Conservation (phyloP, 2,888 invertebrate genomes). For the Tromatobia lineatoria region DNA sequence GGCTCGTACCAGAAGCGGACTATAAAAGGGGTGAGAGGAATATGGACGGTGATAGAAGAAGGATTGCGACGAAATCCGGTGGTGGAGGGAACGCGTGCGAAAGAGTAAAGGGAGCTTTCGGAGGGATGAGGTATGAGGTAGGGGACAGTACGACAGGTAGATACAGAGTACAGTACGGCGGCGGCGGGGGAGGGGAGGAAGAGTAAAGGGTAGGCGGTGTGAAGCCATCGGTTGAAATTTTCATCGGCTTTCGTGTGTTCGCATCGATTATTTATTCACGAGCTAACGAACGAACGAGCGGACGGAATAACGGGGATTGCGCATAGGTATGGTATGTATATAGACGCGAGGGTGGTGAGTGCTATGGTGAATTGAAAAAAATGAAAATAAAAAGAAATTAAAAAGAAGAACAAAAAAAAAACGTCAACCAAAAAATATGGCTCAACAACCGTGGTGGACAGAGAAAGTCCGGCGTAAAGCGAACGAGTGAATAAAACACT, state of each 20-base stretch:
- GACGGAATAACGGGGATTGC: slow-evolving; percentile 64
- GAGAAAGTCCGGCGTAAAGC: slow-evolving; percentile 26
- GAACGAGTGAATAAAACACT: slow-evolving; percentile 36
- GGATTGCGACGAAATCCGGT: slow-evolving; percentile 29
- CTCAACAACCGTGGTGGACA: slow-evolving; percentile 42
- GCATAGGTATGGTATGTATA: slow-evolving; percentile 36
- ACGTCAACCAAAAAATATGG: slow-evolving; percentile 53
- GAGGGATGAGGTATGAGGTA: slow-evolving; percentile 48
- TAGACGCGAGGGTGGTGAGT: slow-evolving; percentile 20
- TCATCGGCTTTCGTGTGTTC: slow-evolving; percentile 80
- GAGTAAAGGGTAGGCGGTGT: slow-evolving; percentile 73
- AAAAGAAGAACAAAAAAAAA: slow-evolving; percentile 26
- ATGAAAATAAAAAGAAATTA: slow-evolving; percentile 13
- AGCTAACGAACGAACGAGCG: slow-evolving; percentile 76
- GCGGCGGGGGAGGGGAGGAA: slow-evolving; percentile 66
- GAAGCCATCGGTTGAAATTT: slow-evolving; percentile 82
- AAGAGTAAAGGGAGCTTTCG: slow-evolving; percentile 36
- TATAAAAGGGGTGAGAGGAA: slow-evolving; percentile 54
- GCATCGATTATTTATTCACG: slow-evolving; percentile 81
- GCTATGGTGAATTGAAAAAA: slow-evolving; percentile 56
- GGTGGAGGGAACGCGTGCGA: slow-evolving; percentile 52
- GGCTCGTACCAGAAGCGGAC: slow-evolving; percentile 8
- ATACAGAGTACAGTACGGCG: slow-evolving; percentile 61
- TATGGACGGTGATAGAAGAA: slow-evolving; percentile 53
- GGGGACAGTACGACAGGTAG: slow-evolving; percentile 51